These are phyloP conservation scores for Pipa parva DNA, from an alignment of 2,113 vertebrate genomes.

Conservation along the genomic window DNA sequence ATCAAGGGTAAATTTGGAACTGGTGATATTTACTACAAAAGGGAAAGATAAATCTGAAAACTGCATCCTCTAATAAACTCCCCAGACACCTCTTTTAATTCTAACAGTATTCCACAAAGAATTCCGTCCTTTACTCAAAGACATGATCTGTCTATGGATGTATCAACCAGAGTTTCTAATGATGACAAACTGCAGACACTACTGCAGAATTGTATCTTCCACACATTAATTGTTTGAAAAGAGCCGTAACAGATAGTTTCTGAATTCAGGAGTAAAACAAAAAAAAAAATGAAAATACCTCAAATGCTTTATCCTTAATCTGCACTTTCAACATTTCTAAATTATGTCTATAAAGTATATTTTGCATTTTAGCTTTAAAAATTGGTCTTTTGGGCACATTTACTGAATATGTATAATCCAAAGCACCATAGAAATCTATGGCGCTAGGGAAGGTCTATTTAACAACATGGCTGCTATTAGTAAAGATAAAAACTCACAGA, in stretches of 20 bases:
- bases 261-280: neutral
- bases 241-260: neutral
- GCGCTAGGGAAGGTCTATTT: too few species aligned
- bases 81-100: slow-evolving; percentile 3
- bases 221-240: slow-evolving; percentile 6
- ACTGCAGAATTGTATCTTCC: slow-evolving; percentile 1
- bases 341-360: too few species aligned
- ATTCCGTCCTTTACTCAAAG: slow-evolving; percentile 7
- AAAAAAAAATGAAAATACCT: too few species aligned
- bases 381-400: too few species aligned
- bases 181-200: slow-evolving; percentile 9
- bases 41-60: neutral
- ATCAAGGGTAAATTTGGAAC: neutral
- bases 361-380: too few species aligned
- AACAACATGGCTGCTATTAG: too few species aligned
- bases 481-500: too few species aligned
- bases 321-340: too few species aligned
- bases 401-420: too few species aligned
- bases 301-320: too few species aligned
- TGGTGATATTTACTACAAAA: slow-evolving; percentile 1
- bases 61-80: slow-evolving; percentile 14
- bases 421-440: too few species aligned
- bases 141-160: slow-evolving; percentile 1
- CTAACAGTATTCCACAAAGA: slow-evolving; percentile 6
- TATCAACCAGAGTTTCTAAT: slow-evolving; percentile 6